Evolutionary conservation across 2,113 vertebrate species (phyloP), one percentile per base, ranked within the genome.

Genomic region (Spea bombifrons): DNA sequence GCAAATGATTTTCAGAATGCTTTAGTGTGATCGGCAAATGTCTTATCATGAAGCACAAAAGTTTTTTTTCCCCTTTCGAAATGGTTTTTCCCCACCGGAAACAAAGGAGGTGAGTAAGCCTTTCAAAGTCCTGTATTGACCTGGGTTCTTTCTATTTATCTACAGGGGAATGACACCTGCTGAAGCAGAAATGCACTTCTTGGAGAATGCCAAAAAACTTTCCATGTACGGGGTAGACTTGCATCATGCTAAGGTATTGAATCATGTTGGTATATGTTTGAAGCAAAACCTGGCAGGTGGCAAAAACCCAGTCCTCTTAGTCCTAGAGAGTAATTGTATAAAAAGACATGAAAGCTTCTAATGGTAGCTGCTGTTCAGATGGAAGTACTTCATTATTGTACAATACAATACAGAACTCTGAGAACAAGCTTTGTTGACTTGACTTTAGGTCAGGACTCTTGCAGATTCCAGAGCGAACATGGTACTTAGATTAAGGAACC

Each of bases 141-240:
- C 43, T 53, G 5, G 45, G 12, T 75, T 16, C 9, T 9, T 76
- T 16, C n/a, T 59, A 17, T 57, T 48, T 71, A 86, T 83, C 47
- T 79, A 71, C 85, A 99, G 97, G 91, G 97, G 96, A 83, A 98
- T 98, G 96, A 97, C 94, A 43, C 97, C 97, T 50, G 97, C 96
- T 5, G 97, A 97, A 80, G 97, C 97, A 48, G 97, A 99, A 88
- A 95, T 97, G 86, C 93, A 96, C 87, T 99, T 98, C 86, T 85
- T 99, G 88, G 97, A 99, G 88, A 99, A 99, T 78, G 97, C 96
- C 87, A 99, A 99, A 92, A 99, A 99, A 75, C 88, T 99, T 0
- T 98, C 97, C 6, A 98, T 99, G 97, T 99, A 96, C 30, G 97
- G 97, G 65, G 97, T 99, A 61, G 97, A 99, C 84, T 94, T 99